These are phyloP conservation scores for Forbesichthys agassizii DNA, from an alignment of 2,113 vertebrate genomes.

Conservation along the genomic window DNA sequence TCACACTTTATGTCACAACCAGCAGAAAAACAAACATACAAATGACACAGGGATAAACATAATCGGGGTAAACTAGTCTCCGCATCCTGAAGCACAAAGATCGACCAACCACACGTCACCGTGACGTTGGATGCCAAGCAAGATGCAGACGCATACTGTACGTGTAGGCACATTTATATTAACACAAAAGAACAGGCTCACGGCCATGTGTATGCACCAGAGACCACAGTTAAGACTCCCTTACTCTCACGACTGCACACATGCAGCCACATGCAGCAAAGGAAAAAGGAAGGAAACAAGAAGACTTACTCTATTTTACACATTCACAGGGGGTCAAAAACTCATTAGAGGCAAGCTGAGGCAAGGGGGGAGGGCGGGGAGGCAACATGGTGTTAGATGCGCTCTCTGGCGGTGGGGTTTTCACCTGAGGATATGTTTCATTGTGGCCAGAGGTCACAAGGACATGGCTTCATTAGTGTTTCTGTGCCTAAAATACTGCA, in stretches of 20 bases:
- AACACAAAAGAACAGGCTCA: conserved; percentile 33
- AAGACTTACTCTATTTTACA: conserved; percentile 64
- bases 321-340: conserved; percentile 74
- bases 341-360: conserved; percentile 65
- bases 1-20: conserved; percentile 33
- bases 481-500: conserved; percentile 30
- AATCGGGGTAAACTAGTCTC: conserved; percentile 46
- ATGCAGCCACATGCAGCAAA: conserved; percentile 55
- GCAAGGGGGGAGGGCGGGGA: conserved; percentile 49
- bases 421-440: conserved; percentile 65
- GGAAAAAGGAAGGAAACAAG: conserved; percentile 43
- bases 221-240: conserved; percentile 22
- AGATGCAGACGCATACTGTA: background rate
- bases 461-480: conserved; percentile 65
- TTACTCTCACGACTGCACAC: conserved; percentile 18
- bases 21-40: conserved; percentile 55
- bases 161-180: background rate
- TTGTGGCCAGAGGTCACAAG: conserved; percentile 60
- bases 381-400: conserved; percentile 46
- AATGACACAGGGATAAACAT: conserved; percentile 52
- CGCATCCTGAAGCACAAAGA: conserved; percentile 42
- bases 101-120: conserved; percentile 29
- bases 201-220: conserved; percentile 8
- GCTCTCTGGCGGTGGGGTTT: conserved; percentile 26
- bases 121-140: background rate